Base-by-base conservation (phyloP, 2,888 invertebrate genomes). In the Automeris io region DNA sequence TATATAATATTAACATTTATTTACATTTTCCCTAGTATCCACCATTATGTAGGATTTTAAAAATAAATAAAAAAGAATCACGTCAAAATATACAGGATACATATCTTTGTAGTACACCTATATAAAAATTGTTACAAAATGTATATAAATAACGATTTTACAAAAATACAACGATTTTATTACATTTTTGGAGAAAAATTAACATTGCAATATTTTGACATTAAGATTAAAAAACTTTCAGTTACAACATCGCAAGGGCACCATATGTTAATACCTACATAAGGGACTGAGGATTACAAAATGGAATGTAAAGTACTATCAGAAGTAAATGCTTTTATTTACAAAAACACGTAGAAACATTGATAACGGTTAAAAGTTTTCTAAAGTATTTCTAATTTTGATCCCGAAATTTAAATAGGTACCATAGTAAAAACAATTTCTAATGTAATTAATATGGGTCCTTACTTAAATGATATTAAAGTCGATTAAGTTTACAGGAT, bases 291-390 rank as follows among this genome's bases (percentile, higher is more conserved):
- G 67, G 64, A 49, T 44, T 68, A 71, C 43, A 65, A 59, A 69
- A 54, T 79, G 81, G 81, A 81, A 81, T 81, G 80, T 80, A 64
- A 58, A 61, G 49, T 44, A 51, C 47, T 57, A 66, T 58, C 62
- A 51, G 49, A 71, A 66, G 57, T 78, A 80, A 78, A 79, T 77
- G 77, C 77, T 62, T 57, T 42, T 61, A 57, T 57, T 52, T 68
- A 63, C 58, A 67, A 65, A 64, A 63, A 60, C 57, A 58, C 57
- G 45, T 47, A 61, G 49, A 63, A 64, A 62, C 47, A 47, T 51
- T 42, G 42, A 47, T 49, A 50, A 51, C 51, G 45, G 49, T 59
- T 64, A 60, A 43, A 43, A 46, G 51, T 47, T 54, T 51, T 64
- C 60, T 54, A 59, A 68, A 71, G 66, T 70, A 61, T 68, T 61